Percentiles rank a stretch among this genome's conserved stretches.
Conservation (phyloP, 2,797 vertebrate species). For the Danio jaintianensis region DNA sequence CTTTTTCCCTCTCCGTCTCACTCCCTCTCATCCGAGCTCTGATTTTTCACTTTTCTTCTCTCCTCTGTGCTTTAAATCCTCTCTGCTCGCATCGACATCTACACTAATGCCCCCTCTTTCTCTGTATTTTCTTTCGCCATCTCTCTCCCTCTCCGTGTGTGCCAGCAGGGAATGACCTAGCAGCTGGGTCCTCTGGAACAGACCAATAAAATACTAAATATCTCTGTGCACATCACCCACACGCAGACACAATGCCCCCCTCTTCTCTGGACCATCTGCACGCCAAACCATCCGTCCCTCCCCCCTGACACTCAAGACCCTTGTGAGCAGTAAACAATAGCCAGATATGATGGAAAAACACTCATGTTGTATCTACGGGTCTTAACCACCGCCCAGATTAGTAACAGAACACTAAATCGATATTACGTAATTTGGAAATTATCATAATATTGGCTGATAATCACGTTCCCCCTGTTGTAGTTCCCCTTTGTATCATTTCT, state of each 20-base stretch:
- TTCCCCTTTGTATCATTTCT: not conserved
- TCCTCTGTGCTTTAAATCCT: slow-evolving; percentile 25
- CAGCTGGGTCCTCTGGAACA: slow-evolving; percentile 60
- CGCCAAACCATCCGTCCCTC: slow-evolving; percentile 41
- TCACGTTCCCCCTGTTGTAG: not conserved
- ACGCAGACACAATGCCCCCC: slow-evolving; percentile 43
- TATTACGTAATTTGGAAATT: not conserved
- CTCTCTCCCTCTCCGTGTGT: slow-evolving; percentile 35
- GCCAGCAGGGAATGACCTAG: slow-evolving; percentile 58
- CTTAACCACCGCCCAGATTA: slow-evolving; percentile 4
- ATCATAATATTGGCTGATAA: not conserved
- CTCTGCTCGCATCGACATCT: slow-evolving; percentile 51
- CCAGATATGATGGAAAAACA: slow-evolving; percentile 25
- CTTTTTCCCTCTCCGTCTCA: slow-evolving; percentile 17
- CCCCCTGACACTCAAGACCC: slow-evolving; percentile 38
- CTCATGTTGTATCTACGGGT: not conserved
- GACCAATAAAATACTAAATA: slow-evolving; percentile 62
- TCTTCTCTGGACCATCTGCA: slow-evolving; percentile 59
- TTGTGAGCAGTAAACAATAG: slow-evolving; percentile 42
- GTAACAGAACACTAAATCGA: not conserved
- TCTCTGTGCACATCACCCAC: slow-evolving; percentile 48
- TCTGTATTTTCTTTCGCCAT: slow-evolving; percentile 36
- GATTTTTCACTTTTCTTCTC: slow-evolving; percentile 33
- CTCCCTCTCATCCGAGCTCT: slow-evolving; percentile 19
- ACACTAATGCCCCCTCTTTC: slow-evolving; percentile 56